Percentiles rank a stretch among this genome's conserved stretches.
Evolutionary conservation across 2,113 vertebrate genomes (phyloP).

Genomic region (Cheirogaleus medius): DNA sequence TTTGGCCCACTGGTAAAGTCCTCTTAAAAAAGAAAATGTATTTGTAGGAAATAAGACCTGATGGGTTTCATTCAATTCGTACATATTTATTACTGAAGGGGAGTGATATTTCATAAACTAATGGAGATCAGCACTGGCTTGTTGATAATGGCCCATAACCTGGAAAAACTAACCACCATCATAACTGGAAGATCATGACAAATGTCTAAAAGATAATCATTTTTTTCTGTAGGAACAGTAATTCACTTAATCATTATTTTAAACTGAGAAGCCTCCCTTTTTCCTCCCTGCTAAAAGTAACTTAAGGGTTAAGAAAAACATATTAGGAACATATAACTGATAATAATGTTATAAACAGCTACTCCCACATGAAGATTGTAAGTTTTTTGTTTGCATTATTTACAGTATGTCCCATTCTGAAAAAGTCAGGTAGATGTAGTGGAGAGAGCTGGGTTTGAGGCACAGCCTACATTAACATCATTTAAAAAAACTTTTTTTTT

Average conservation of each 20-base stretch:
- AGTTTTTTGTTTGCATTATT: neutral
- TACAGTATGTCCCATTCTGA: neutral
- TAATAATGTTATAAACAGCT: neutral
- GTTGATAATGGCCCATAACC: neutral
- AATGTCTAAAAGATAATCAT: neutral
- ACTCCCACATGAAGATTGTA: neutral
- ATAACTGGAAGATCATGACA: neutral
- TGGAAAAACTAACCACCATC: neutral
- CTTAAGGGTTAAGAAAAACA: neutral
- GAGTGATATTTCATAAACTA: neutral
- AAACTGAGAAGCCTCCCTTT: neutral
- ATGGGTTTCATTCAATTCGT: neutral
- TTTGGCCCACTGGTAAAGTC: neutral
- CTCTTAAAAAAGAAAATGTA: neutral
- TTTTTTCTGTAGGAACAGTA: neutral
- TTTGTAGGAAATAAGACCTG: neutral
- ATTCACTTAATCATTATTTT: neutral
- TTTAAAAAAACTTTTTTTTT: neutral
- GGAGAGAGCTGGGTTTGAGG: neutral
- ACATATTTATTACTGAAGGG: neutral
- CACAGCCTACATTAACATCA: neutral
- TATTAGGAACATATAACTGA: neutral
- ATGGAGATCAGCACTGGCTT: neutral
- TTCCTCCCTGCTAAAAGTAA: neutral
- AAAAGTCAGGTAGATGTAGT: neutral